Evolutionary conservation across 2,797 vertebrate species (phyloP).

Genomic region (Gadopsis marmoratus): DNA sequence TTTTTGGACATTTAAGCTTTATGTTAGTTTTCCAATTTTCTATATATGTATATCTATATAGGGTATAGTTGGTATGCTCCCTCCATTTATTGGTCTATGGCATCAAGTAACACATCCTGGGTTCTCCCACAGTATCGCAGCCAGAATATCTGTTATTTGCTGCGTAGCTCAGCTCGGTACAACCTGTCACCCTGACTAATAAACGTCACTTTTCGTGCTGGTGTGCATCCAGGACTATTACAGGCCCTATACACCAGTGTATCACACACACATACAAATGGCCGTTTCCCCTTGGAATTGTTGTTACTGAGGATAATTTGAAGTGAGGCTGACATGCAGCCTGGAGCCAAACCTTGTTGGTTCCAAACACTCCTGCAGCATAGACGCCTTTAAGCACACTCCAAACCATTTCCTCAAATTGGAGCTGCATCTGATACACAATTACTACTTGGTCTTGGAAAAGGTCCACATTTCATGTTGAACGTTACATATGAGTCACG

Average conservation of each 20-base stretch:
- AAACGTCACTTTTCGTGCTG: conserved; percentile 74
- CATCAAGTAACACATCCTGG: conserved; percentile 54
- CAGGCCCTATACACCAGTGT: conserved; percentile 50
- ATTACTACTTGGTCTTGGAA: conserved; percentile 73
- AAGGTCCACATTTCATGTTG: conserved; percentile 52
- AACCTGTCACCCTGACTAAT: conserved; percentile 71
- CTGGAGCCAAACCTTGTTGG: conserved; percentile 76
- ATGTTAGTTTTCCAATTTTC: background rate
- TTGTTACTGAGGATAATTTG: conserved; percentile 85
- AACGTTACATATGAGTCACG: conserved; percentile 50
- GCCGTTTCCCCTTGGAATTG: conserved; percentile 77
- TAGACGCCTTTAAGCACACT: conserved; percentile 71
- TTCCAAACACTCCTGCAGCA: conserved; percentile 74
- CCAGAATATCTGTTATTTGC: conserved; percentile 54
- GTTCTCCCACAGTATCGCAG: conserved; percentile 64
- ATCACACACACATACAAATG: conserved; percentile 78
- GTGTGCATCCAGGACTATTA: conserved; percentile 66
- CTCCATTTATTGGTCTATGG: conserved; percentile 45
- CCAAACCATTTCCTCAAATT: conserved; percentile 82
- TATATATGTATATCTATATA: too few species aligned
- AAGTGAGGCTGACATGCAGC: conserved; percentile 77
- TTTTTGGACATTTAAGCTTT: background rate
- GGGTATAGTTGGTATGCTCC: conserved; percentile 30
- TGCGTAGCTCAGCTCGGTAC: conserved; percentile 22
- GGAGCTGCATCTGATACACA: conserved; percentile 70